A percentile compares a stretch with the other conserved stretches of the same genome.
Evolutionary conservation across 2,113 vertebrate species (phyloP).

Genomic region (Hippocampus mohnikei): DNA sequence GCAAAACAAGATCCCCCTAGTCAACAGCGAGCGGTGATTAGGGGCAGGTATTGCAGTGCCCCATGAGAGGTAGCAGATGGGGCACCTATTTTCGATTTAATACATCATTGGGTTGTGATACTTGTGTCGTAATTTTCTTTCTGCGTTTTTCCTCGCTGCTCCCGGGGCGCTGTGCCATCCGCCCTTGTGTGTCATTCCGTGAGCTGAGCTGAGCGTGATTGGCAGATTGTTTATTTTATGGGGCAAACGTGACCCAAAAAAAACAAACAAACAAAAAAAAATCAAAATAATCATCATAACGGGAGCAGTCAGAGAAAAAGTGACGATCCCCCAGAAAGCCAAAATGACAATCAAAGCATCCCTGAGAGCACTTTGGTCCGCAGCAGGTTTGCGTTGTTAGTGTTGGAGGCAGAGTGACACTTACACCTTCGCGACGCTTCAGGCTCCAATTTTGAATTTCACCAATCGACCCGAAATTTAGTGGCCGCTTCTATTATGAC

Average conservation of each 20-base stretch:
- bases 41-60: neutral
- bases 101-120: neutral
- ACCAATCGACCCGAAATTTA: too few species aligned
- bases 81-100: neutral
- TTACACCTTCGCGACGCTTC: too few species aligned
- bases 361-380: conserved; percentile 55
- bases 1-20: too few species aligned
- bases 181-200: too few species aligned
- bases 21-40: neutral
- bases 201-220: neutral
- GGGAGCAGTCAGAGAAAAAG: neutral
- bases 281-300: neutral
- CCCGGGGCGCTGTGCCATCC: too few species aligned
- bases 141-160: too few species aligned
- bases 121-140: too few species aligned
- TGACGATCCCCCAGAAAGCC: conserved; percentile 5
- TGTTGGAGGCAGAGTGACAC: too few species aligned
- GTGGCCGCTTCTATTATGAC: too few species aligned
- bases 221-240: neutral
- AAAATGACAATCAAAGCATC: conserved; percentile 24
- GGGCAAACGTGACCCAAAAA: too few species aligned
- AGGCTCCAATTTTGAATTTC: too few species aligned
- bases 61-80: neutral
- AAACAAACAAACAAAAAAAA: neutral
- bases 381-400: conserved; percentile 15